Evolutionary conservation across 2,888 invertebrate species (phyloP), one percentile per base, ranked within the genome.

Genomic region (Lypha dubia): DNA sequence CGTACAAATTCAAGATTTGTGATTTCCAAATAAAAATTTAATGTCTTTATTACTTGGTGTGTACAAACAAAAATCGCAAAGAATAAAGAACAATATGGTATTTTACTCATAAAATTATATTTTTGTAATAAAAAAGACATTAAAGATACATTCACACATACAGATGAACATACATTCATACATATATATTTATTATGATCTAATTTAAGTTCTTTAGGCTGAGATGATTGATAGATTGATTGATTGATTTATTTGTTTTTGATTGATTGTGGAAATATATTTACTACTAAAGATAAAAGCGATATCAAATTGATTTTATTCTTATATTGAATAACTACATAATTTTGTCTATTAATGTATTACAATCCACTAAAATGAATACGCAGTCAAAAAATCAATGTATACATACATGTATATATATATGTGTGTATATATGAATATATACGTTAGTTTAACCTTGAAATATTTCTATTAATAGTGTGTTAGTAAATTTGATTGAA

Each of bases 211-310:
- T 17, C 5, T 46, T 8, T 17, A 17, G n/a, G 22, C 24, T 24
- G 24, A 53, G 13, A 53, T 49, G 49, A 49, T 49, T 49, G 41
- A 41, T 6, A 9, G 28, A n/a, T 38, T 22, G 62, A 62, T 13
- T 74, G 62, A 62, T n/a, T 74, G 38, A 74, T 49, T 11, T 32
- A 17, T 51, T 35, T 46, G 13, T 62, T 35, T 60, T 9, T 53
- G 28, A 63, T 63, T 63, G 17, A 41, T 75, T 75, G 20, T 35
- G 15, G n/a, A 73, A 73, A 20, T 38, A 51, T 62, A 51, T 51
- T 38, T 15, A 20, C 17, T 15, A 53, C 11, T n/a, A 9, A 11
- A 22, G 22, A 11, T n/a, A n/a, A 60, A 49, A 51, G 4, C 20
- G 9, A 17, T 20, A 8, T 20, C 32, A 13, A 49, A n/a, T 44